Evolutionary conservation across 2,797 vertebrate species (phyloP), one percentile per base, ranked within the genome.

Genomic region (Heterohyrax brucei): DNA sequence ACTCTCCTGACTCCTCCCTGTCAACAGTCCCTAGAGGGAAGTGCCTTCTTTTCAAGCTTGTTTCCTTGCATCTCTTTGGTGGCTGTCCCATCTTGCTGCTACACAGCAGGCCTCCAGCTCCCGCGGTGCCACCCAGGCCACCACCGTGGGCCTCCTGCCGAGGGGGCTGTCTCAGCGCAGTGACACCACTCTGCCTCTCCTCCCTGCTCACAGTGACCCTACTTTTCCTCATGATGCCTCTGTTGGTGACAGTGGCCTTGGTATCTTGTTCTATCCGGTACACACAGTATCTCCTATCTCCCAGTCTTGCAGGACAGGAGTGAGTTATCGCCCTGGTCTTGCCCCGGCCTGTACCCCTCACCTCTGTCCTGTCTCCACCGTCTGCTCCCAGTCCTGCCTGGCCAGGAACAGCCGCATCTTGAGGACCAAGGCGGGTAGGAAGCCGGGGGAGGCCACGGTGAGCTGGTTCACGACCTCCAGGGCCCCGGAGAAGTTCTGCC

Each of bases 381-480:
- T 96, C 96, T 98, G 98, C 28, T 99, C 98, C 99, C 99, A 99
- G 96, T 99, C 98, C 73, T 98, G 98, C 10, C 81, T 97, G n/a
- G 98, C 98, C 95, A 99, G 73, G 94, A 98, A 98, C 46, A 99
- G 96, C 70, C 91, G 98, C 98, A 99, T 99, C 98, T 99, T 99
- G 50, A 98, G 89, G 81, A 98, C 75, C 53, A 98, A 84, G 62
- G 98, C 98, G 0, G 98, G 98, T 78, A 98, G 92, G 94, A 99
- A 99, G 93, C 82, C 95, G 70, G 98, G 97, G 0, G 97, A 97
- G 62, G 87, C 85, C 24, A 96, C 95, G 0, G 98, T 97, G 70
- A 98, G 94, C 78, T 98, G 98, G 96, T 98, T 98, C 87, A 98
- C 96, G 44, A 98, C 94, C 72, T 98, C 98, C 82, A 99, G 95